phyloP scores from a whole-genome alignment of 2,113 vertebrate genomes.

The Pelobates fuscus region DNA sequence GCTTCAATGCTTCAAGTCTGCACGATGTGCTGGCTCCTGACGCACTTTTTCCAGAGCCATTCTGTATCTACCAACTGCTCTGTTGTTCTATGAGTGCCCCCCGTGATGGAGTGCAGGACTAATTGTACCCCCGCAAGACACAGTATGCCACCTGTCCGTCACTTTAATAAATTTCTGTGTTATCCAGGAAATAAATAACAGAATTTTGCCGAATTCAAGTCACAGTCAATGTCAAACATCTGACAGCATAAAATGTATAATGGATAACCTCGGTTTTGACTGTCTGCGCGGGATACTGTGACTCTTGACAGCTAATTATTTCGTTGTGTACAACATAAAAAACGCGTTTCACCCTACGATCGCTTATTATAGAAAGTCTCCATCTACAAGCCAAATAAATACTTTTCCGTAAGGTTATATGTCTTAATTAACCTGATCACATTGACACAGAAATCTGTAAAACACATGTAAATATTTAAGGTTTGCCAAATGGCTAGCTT shows the following conservation, averaged over 20 bases:
- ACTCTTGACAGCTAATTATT: conserved; percentile 17
- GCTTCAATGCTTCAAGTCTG: no score
- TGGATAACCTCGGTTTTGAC: neutral
- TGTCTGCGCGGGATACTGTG: neutral
- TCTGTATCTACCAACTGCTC: no score
- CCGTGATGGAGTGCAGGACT: neutral
- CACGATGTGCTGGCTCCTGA: no score
- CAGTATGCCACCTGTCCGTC: neutral
- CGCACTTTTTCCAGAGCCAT: no score
- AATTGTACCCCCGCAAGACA: neutral
- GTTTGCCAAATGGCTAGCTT: no score
- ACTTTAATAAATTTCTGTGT: neutral
- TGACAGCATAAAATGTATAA: conserved; percentile 11
- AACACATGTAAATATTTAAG: no score
- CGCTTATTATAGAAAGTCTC: neutral
- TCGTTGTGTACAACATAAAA: neutral
- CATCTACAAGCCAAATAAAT: neutral
- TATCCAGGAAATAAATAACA: neutral
- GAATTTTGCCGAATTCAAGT: neutral
- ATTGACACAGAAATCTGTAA: no score
- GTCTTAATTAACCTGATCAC: no score
- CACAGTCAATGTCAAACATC: neutral
- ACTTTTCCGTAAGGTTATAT: neutral
- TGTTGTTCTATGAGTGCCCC: no score
- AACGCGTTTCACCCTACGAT: neutral